Base-by-base conservation (phyloP, 2,113 vertebrate genomes). In the Balaenoptera acutorostrata region DNA sequence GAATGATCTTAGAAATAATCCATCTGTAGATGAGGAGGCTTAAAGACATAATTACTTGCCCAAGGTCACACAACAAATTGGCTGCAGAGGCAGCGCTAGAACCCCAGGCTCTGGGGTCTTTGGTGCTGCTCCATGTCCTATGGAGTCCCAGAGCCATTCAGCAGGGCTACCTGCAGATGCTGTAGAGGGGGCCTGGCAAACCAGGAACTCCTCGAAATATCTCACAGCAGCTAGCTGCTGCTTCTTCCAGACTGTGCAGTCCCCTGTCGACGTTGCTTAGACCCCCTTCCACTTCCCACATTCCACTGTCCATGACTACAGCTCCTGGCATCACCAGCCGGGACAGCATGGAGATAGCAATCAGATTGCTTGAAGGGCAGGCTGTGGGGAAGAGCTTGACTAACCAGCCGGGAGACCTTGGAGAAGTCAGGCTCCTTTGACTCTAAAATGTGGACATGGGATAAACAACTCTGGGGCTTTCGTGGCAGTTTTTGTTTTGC, bases 191-290 rank as follows among this genome's bases (percentile, higher is more conserved):
- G 2, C 46, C 68, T n/a, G 39, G 20, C 23, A 44, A 49, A n/a
- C 41, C 29, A 23, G 23, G 44, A 20, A 23, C 59, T 68, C 25
- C 52, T 68, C 41, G 15, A 17, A 36, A 49, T 9, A 0, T 29
- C 14, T 0, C 61, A 20, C 15, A 33, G 36, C 5, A 44, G 41
- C 5, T 8, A 4, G 29, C 55, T 25, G 12, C 84, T 69, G 12
- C 46, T 74, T 23, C 63, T 82, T 46, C 13, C 44, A 33, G 39
- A 39, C 6, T 3, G 9, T 17, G 2, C 8, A 18, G 8, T 36
- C 57, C 52, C 29, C 1, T 21, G 20, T n/a, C 0, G 0, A 2
- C 23, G 3, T 12, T 36, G 17, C 6, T 11, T 4, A 57, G 18
- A 20, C 1, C 29, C 25, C 39, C 74, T 27, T 31, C 49, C 68